phyloP scores from a whole-genome alignment of 2,113 vertebrate genomes.

The Bos indicus region DNA sequence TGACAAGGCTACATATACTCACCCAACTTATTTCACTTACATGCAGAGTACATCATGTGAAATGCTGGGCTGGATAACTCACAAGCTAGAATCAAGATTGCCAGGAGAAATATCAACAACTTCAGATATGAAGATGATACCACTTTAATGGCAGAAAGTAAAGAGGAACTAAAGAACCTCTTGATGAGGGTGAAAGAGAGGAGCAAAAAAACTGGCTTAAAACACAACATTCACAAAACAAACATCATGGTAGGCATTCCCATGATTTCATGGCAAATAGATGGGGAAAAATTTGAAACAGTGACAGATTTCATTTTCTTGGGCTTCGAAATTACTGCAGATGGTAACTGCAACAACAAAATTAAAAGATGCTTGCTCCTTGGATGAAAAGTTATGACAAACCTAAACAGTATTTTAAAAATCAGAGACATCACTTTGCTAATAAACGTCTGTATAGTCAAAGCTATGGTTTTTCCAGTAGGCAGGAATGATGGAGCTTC shows the following conservation, averaged over 20 bases:
- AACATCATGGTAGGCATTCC: neutral
- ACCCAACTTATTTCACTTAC: neutral
- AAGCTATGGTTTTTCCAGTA: neutral
- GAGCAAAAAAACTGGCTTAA: neutral
- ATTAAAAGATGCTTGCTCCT: neutral
- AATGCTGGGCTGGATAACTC: neutral
- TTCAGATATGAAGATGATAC: neutral
- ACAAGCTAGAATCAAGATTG: neutral
- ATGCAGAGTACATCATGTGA: neutral
- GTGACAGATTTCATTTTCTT: neutral
- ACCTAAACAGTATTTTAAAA: neutral
- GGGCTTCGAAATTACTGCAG: neutral
- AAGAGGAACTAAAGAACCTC: neutral
- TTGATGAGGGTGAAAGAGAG: neutral
- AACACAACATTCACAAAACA: neutral
- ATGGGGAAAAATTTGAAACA: neutral
- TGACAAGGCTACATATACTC: neutral
- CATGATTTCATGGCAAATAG: neutral
- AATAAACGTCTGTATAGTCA: neutral
- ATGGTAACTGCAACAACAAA: neutral
- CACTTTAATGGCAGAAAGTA: neutral
- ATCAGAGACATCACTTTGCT: neutral
- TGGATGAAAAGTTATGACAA: neutral
- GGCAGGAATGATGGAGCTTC: fast-evolving
- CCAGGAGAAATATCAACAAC: neutral